phyloP scores from a whole-genome alignment of 2,797 vertebrate genomes.

The Liparis tanakae region DNA sequence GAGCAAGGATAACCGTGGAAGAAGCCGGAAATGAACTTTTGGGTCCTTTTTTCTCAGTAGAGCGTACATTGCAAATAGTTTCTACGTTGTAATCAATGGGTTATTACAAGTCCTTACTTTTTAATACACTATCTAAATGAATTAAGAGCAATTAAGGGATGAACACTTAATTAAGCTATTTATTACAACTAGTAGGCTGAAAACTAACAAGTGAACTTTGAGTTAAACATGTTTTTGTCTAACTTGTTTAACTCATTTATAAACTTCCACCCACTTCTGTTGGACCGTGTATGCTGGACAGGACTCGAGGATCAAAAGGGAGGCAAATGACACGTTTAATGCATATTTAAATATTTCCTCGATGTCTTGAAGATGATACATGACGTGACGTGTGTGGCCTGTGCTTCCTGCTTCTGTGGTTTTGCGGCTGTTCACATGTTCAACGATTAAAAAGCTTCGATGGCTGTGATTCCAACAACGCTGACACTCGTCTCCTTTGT shows the following conservation, averaged over 20 bases:
- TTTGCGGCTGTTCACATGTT: conserved; percentile 66
- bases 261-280: conserved; percentile 34
- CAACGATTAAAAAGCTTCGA: conserved; percentile 68
- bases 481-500: not conserved
- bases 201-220: not conserved
- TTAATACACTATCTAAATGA: not conserved
- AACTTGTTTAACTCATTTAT: conserved; percentile 18
- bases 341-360: conserved; percentile 55
- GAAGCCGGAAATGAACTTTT: conserved; percentile 25
- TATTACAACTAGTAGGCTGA: not conserved
- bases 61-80: not conserved
- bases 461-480: conserved; percentile 51
- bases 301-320: conserved; percentile 42
- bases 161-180: not conserved
- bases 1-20: conserved; percentile 38
- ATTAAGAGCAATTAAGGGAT: not conserved
- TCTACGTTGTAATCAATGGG: not conserved
- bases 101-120: not conserved
- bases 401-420: conserved; percentile 70
- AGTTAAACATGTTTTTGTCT: conserved; percentile 1
- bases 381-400: conserved; percentile 62
- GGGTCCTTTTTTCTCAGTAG: conserved; percentile 29
- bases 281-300: not conserved
- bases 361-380: conserved; percentile 45
- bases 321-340: conserved; percentile 33